phyloP scores from a whole-genome alignment of 2,797 vertebrate species.

The Euthynnus affinis region DNA sequence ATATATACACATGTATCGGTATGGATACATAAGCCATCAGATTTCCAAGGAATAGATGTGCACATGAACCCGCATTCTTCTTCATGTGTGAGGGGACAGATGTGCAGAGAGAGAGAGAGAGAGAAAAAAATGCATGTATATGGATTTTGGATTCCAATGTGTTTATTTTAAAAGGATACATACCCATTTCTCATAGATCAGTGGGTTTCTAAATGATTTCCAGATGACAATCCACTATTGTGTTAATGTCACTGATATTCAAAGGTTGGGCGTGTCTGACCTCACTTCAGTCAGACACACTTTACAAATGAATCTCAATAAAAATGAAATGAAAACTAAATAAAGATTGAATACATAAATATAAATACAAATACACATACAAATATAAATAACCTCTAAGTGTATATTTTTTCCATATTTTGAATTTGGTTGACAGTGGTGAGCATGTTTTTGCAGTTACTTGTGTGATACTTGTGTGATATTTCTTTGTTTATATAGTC shows the following conservation, averaged over 20 bases:
- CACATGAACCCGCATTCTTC: conserved; percentile 32
- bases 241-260: conserved; percentile 88
- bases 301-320: neutral
- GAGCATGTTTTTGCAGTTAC: too few species aligned
- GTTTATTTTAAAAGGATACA: conserved; percentile 83
- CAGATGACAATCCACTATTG: conserved; percentile 91
- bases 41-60: conserved; percentile 64
- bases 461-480: too few species aligned
- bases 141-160: conserved; percentile 74
- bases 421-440: too few species aligned
- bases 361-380: too few species aligned
- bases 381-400: too few species aligned
- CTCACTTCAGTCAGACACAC: conserved; percentile 16
- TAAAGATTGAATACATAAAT: too few species aligned
- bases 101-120: conserved; percentile 45
- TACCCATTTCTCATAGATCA: conserved; percentile 89
- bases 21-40: conserved; percentile 82
- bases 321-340: neutral
- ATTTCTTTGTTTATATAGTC: too few species aligned
- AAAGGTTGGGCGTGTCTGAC: conserved; percentile 81
- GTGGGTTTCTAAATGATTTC: conserved; percentile 88
- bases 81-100: conserved; percentile 71
- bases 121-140: conserved; percentile 58
- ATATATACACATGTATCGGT: conserved; percentile 82
- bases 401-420: too few species aligned